phyloP scores from a whole-genome alignment of 2,113 vertebrate genomes.

The Macquaria australasica region DNA sequence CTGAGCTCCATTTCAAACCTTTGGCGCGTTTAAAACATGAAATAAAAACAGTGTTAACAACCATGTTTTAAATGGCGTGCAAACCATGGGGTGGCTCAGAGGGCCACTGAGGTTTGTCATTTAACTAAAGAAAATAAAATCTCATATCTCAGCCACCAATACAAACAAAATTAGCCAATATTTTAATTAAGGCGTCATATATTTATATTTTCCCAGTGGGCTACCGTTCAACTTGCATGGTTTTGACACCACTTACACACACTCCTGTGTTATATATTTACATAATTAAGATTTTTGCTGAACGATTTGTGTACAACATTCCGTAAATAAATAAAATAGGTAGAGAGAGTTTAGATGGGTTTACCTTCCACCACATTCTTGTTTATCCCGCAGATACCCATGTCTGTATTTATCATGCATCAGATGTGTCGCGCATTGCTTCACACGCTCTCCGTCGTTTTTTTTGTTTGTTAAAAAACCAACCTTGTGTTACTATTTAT shows the following conservation, averaged over 20 bases:
- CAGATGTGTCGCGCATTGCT: constrained; percentile 52
- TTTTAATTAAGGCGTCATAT: neutral
- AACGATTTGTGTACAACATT: neutral
- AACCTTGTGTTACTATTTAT: neutral
- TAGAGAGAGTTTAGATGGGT: neutral
- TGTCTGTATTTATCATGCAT: constrained; percentile 27
- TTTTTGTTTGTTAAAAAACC: neutral
- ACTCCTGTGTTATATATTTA: neutral
- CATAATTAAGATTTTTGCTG: neutral
- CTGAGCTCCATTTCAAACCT: neutral
- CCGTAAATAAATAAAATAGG: neutral
- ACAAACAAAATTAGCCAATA: neutral
- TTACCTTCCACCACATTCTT: constrained; percentile 22
- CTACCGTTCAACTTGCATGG: neutral
- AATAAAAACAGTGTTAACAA: neutral
- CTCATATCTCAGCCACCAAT: neutral
- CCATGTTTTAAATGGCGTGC: constrained; percentile 25
- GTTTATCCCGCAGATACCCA: neutral
- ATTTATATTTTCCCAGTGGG: neutral
- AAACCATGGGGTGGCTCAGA: neutral
- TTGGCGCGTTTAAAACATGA: neutral
- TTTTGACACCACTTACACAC: neutral
- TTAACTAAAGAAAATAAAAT: constrained; percentile 1
- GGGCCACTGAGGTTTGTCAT: constrained; percentile 17
- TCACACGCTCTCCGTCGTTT: constrained; percentile 25